Evolutionary conservation across 2,113 vertebrate species (phyloP).

Genomic region (Phyllostomus hastatus): DNA sequence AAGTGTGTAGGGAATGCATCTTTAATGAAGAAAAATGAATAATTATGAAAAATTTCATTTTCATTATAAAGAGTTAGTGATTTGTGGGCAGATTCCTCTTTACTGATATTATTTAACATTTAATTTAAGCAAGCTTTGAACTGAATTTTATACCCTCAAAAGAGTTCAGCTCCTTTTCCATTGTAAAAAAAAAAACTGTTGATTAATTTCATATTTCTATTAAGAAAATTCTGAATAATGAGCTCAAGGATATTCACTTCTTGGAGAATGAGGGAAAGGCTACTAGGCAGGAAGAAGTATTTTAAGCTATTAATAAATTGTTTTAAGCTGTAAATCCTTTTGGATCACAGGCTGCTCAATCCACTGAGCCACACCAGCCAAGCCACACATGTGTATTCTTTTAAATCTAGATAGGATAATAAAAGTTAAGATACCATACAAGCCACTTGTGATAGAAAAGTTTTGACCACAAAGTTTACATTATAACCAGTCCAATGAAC

Average conservation of each 20-base stretch:
- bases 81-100: conserved; percentile 6
- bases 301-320: not conserved
- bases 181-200: not conserved
- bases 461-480: not conserved
- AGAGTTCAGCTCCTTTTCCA: not conserved
- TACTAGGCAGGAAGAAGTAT: not conserved
- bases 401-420: not conserved
- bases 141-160: not conserved
- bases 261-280: not conserved
- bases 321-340: no score
- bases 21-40: not conserved
- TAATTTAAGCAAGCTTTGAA: conserved; percentile 43
- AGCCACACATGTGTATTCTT: not conserved
- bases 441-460: not conserved
- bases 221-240: not conserved
- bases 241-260: not conserved
- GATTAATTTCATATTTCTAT: not conserved
- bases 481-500: not conserved
- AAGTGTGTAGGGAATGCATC: not conserved
- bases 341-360: no score
- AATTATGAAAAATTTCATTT: conserved; percentile 38
- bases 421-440: not conserved
- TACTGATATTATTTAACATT: conserved; percentile 35
- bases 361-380: no score
- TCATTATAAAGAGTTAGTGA: conserved; percentile 13